These are phyloP conservation scores for Agonopterix alstromeriana DNA, from an alignment of 2,888 invertebrate species.

Conservation along the genomic window DNA sequence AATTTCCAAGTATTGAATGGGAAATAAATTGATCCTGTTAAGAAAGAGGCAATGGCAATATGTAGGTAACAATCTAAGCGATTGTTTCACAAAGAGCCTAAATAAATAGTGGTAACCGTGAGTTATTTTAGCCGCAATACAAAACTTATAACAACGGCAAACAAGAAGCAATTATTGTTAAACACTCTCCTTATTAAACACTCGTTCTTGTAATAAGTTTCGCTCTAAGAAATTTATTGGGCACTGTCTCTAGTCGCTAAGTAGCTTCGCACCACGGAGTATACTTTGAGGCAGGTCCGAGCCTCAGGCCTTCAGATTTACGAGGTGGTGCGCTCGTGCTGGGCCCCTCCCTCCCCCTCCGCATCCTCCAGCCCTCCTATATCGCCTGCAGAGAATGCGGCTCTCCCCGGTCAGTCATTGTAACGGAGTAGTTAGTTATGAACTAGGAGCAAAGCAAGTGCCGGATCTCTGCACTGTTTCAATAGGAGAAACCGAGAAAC, in stretches of 20 bases:
- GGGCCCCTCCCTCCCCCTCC: conserved; percentile 30
- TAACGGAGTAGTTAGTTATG: conserved; percentile 53
- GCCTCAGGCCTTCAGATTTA: conserved; percentile 53
- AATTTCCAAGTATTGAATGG: no score
- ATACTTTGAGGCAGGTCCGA: conserved; percentile 16
- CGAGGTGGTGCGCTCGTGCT: conserved; percentile 56
- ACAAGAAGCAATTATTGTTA: conserved; percentile 24
- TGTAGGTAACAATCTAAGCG: no score
- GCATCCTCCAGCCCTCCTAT: conserved; percentile 14
- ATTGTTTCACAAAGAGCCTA: no score
- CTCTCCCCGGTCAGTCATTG: conserved; percentile 39
- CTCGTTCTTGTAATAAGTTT: conserved; percentile 34
- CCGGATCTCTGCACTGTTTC: conserved; percentile 29
- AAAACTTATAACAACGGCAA: not conserved
- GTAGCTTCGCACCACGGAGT: conserved; percentile 20
- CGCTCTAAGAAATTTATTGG: conserved; percentile 39
- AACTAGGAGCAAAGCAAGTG: conserved; percentile 34
- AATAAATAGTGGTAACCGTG: no score
- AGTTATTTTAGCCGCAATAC: not conserved
- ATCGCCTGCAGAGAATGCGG: conserved; percentile 24
- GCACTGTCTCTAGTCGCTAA: conserved; percentile 41
- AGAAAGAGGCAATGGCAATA: no score
- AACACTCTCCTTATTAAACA: conserved; percentile 11
- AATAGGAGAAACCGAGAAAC: conserved; percentile 27
- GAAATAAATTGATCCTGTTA: no score